Conservation (phyloP, 2,797 vertebrate genomes). For the Microchirus variegatus region DNA sequence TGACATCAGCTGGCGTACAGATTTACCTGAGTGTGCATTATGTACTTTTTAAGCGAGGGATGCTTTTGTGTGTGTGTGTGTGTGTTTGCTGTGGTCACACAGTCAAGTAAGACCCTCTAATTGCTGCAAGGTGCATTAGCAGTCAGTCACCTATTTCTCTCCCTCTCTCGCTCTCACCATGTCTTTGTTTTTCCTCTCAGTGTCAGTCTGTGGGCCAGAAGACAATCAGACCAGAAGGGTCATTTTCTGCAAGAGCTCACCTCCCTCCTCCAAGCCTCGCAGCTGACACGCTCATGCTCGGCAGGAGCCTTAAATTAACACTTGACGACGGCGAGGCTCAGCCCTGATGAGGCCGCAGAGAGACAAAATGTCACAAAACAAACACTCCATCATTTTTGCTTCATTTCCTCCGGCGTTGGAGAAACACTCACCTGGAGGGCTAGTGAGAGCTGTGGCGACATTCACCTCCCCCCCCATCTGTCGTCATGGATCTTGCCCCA, state of each 20-base stretch:
- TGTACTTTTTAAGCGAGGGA: conserved; percentile 24
- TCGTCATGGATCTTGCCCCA: conserved; percentile 76
- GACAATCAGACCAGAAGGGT: conserved; percentile 92
- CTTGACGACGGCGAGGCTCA: conserved; percentile 84
- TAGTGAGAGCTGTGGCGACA: conserved; percentile 81
- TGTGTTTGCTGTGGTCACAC: conserved; percentile 69
- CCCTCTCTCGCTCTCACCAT: conserved; percentile 26
- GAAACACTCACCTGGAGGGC: conserved; percentile 87
- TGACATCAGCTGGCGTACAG: conserved; percentile 54
- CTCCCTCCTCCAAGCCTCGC: conserved; percentile 83
- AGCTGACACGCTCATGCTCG: conserved; percentile 82
- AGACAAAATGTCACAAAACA: conserved; percentile 89
- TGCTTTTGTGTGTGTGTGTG: conserved; percentile 47
- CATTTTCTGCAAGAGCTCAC: conserved; percentile 93
- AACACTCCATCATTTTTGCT: conserved; percentile 91
- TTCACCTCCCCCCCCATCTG: conserved; percentile 65
- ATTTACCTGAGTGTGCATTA: conserved; percentile 44
- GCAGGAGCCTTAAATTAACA: conserved; percentile 92
- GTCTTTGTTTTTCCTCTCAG: conserved; percentile 83
- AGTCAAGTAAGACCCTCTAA: conserved; percentile 81
- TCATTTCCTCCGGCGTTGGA: conserved; percentile 85
- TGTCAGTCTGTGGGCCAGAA: conserved; percentile 82
- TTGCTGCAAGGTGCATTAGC: conserved; percentile 82
- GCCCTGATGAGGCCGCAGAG: conserved; percentile 83
- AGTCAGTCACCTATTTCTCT: conserved; percentile 65